These are phyloP conservation scores for Lonchura striata DNA, from an alignment of 2,113 vertebrate genomes.

Conservation along the genomic window DNA sequence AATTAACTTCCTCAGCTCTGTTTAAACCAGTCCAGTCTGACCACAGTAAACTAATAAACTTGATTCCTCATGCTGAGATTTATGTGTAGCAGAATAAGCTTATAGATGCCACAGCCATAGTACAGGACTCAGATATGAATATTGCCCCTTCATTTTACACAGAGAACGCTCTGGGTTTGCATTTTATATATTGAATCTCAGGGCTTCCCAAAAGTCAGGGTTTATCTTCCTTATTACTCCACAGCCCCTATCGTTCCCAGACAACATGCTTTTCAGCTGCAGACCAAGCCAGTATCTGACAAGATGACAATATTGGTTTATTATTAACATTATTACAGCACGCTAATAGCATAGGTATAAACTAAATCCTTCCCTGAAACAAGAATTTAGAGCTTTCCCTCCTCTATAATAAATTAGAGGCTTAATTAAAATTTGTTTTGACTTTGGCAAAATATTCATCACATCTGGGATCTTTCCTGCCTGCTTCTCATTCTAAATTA, in stretches of 20 bases:
- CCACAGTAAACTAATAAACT: slow-evolving; percentile 49
- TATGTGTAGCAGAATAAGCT: slow-evolving; percentile 11
- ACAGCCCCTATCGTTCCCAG: not conserved
- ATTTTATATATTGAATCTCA: not conserved
- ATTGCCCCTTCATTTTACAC: not conserved
- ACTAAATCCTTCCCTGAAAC: not conserved
- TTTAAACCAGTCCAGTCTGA: slow-evolving; percentile 71
- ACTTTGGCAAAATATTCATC: not conserved
- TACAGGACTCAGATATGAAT: not conserved
- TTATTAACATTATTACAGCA: not conserved
- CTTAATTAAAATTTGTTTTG: slow-evolving; percentile 2
- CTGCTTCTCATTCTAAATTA: not conserved
- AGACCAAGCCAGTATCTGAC: not conserved
- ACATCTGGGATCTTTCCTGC: slow-evolving; percentile 6
- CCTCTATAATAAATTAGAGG: not conserved
- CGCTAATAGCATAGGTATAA: not conserved
- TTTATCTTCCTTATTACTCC: not conserved
- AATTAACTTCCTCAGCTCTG: slow-evolving; percentile 74
- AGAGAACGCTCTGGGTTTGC: not conserved
- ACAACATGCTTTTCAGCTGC: not conserved
- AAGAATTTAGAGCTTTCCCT: not conserved
- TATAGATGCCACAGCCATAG: not conserved
- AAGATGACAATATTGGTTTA: not conserved
- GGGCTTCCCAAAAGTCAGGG: not conserved
- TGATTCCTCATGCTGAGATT: slow-evolving; percentile 18